Evolutionary conservation across 2,888 invertebrate genomes (phyloP).

Genomic region (Syrista parreyssii): DNA sequence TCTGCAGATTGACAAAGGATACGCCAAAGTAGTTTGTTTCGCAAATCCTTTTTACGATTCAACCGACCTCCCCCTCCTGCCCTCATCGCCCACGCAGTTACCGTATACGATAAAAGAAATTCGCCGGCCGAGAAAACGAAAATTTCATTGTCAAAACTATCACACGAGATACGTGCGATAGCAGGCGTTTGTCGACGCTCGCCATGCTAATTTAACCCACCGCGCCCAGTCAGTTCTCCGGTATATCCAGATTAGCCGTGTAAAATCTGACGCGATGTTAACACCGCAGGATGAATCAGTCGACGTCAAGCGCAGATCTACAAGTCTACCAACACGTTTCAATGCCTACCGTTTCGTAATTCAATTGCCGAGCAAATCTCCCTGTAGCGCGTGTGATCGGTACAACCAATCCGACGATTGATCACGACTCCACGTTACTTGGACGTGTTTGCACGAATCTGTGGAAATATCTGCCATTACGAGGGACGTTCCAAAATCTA

Average conservation of each 20-base stretch:
- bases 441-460: background rate
- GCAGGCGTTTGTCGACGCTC: background rate
- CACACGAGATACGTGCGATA: too few relatives aligned
- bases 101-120: background rate
- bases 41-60: background rate
- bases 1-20: background rate
- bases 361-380: slow-evolving; percentile 34
- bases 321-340: slow-evolving; percentile 49
- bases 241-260: slow-evolving; percentile 30
- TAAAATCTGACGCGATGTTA: slow-evolving; percentile 51
- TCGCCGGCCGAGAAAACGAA: background rate
- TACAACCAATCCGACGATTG: background rate
- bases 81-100: background rate
- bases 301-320: slow-evolving; percentile 60
- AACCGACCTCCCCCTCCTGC: too few relatives aligned
- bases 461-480: background rate
- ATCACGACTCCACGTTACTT: background rate
- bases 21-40: background rate
- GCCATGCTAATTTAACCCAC: background rate
- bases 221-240: background rate
- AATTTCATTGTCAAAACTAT: too few relatives aligned
- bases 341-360: slow-evolving; percentile 27
- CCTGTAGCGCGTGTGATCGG: slow-evolving; percentile 35
- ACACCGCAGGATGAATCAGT: slow-evolving; percentile 50
- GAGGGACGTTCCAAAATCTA: background rate